Evolutionary conservation across 1,140 invertebrate genomes (phyloP), one percentile per base, ranked within the genome.

Genomic region (Drosophila pectinifera): DNA sequence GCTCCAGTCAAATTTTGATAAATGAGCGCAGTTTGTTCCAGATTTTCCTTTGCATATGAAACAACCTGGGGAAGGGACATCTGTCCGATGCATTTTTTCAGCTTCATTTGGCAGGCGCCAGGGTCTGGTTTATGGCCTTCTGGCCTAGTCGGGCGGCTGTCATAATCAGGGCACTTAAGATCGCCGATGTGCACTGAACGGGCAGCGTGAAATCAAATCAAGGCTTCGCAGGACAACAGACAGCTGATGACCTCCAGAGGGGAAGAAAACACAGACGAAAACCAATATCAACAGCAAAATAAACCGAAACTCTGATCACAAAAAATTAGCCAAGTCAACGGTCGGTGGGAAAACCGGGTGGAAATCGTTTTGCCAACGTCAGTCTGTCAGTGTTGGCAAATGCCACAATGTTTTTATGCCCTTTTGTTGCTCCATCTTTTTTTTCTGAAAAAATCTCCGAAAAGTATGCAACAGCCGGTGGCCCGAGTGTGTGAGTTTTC

Each of bases 391-490:
- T 53, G 49, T 53, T 53, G 31, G 31, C 31, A 22, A 53, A 53
- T 59, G 64, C 57, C 45, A 28, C 42, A 75, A 45, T 53, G 38
- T 42, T 53, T 57, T 62, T 48, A 63, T 53, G 56, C 48, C 48
- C 56, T 58, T 45, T 56, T 69, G 26, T 54, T 61, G 39, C 54
- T 39, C 38, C 36, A 41, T 38, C 46, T 58, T 54, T 4, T 48
- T 8, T 39, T 46, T 13, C 13, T 8, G 48, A 43, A 48, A 48
- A 57, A 20, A 5, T 39, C 45, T 22, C 41, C 43, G 16, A 42
- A 58, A 88, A 85, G 45, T 62, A 62, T 75, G 82, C 82, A 86
- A 82, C 83, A 86, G 74, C 83, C 68, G 78, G 83, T 67, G 64
- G 18, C 28, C 3, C 1, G 36, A 41, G 1, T 46, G 43, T n/a